Conservation (phyloP, 1,140 invertebrate species). For the Argopecten irradians region DNA sequence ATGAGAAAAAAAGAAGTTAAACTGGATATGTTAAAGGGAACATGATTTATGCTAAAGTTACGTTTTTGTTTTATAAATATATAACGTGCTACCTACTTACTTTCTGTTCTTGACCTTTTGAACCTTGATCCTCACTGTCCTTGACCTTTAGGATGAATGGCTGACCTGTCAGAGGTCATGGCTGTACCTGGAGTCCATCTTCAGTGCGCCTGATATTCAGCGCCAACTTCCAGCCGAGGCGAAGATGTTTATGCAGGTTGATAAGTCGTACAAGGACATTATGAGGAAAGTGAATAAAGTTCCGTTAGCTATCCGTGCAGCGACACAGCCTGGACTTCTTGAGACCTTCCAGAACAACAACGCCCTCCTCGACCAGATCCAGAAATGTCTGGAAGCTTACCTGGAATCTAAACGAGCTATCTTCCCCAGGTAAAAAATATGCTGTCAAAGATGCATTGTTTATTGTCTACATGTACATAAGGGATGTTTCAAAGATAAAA, state of each 20-base stretch:
- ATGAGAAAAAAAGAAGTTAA: too few relatives aligned
- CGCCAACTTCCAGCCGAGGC: constrained; percentile 90
- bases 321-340: constrained; percentile 75
- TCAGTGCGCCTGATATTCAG: constrained; percentile 91
- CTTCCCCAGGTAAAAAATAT: constrained; percentile 76
- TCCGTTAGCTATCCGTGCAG: constrained; percentile 76
- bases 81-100: not conserved
- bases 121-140: not conserved
- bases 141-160: constrained; percentile 86
- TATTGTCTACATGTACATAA: too few relatives aligned
- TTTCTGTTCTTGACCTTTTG: not conserved
- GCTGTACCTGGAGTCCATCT: constrained; percentile 92
- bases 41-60: too few relatives aligned
- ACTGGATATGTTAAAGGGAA: too few relatives aligned
- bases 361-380: constrained; percentile 76
- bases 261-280: constrained; percentile 91
- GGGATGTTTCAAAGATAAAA: too few relatives aligned
- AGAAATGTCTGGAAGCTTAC: constrained; percentile 78
- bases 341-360: constrained; percentile 78
- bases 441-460: too few relatives aligned
- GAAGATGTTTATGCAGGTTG: constrained; percentile 88
- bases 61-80: not conserved
- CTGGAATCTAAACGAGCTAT: constrained; percentile 77
- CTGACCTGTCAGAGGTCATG: constrained; percentile 89
- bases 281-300: constrained; percentile 81